Evolutionary conservation across 2,797 vertebrate species (phyloP).

Genomic region (Sylvilagus floridanus): DNA sequence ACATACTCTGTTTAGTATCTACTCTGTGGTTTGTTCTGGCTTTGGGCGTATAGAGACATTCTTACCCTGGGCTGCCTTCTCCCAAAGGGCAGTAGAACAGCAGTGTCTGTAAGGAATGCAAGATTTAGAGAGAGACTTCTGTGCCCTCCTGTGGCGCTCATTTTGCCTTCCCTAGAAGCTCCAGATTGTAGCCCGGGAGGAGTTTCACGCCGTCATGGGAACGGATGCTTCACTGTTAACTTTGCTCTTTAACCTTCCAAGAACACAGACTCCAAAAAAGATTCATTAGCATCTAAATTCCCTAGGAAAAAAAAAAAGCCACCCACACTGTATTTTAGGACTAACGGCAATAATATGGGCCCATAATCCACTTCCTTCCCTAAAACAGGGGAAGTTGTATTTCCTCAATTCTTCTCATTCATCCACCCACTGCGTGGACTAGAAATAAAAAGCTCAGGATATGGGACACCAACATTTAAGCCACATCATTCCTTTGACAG

Average conservation of each 20-base stretch:
- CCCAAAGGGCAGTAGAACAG: not conserved
- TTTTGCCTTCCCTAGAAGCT: not conserved
- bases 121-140: not conserved
- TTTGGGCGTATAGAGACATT: not conserved
- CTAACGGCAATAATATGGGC: not conserved
- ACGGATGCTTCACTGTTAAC: not conserved
- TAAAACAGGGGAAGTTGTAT: constrained; percentile 41
- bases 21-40: not conserved
- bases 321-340: not conserved
- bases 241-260: not conserved
- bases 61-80: not conserved
- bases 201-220: not conserved
- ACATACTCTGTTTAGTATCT: not conserved
- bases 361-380: constrained; percentile 69
- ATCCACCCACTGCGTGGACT: constrained; percentile 61
- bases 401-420: constrained; percentile 73
- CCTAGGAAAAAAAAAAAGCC: not conserved
- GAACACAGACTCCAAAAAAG: not conserved
- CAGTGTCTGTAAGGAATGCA: not conserved
- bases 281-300: not conserved
- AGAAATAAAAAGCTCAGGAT: constrained; percentile 70
- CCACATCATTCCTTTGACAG: not conserved
- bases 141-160: not conserved
- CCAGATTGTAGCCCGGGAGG: not conserved
- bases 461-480: not conserved